Conservation (phyloP, 2,888 invertebrate species). For the Xanthia togata region DNA sequence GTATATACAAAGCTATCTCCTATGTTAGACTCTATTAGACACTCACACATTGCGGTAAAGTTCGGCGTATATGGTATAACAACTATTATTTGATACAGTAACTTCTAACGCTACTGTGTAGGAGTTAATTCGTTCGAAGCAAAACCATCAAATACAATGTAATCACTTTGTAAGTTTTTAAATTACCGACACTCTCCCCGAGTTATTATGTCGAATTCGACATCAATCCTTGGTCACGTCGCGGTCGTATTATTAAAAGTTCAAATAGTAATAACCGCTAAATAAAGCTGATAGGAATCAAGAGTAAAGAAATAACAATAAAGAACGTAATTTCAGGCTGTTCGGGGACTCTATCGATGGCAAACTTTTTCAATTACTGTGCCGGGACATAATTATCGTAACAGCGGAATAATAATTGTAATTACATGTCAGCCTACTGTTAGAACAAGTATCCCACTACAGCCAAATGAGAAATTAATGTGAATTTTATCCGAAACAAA, state of each 20-base stretch:
- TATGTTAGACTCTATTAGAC: slow-evolving; percentile 29
- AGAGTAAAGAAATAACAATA: slow-evolving; percentile 80
- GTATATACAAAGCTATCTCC: slow-evolving; percentile 34
- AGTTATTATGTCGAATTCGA: slow-evolving; percentile 65
- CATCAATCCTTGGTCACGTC: slow-evolving; percentile 73
- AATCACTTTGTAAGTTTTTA: slow-evolving; percentile 80
- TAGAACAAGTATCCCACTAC: slow-evolving; percentile 66
- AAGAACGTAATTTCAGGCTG: slow-evolving; percentile 84
- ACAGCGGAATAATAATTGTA: slow-evolving; percentile 78
- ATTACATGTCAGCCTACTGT: slow-evolving; percentile 70
- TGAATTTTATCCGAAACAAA: slow-evolving; percentile 56
- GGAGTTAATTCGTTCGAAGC: slow-evolving; percentile 54
- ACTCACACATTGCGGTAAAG: slow-evolving; percentile 28
- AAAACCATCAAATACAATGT: slow-evolving; percentile 69
- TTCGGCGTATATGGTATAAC: slow-evolving; percentile 26
- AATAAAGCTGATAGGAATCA: slow-evolving; percentile 85
- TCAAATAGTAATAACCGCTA: slow-evolving; percentile 85
- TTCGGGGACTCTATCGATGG: slow-evolving; percentile 82
- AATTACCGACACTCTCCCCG: slow-evolving; percentile 71
- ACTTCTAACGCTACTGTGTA: slow-evolving; percentile 33
- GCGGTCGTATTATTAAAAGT: slow-evolving; percentile 85
- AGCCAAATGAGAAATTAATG: slow-evolving; percentile 77
- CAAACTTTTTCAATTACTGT: slow-evolving; percentile 89
- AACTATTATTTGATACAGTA: slow-evolving; percentile 42
- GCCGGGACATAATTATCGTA: slow-evolving; percentile 78